Base-by-base conservation (phyloP, 2,797 vertebrate genomes). In the Heteromormyrus szaboi region DNA sequence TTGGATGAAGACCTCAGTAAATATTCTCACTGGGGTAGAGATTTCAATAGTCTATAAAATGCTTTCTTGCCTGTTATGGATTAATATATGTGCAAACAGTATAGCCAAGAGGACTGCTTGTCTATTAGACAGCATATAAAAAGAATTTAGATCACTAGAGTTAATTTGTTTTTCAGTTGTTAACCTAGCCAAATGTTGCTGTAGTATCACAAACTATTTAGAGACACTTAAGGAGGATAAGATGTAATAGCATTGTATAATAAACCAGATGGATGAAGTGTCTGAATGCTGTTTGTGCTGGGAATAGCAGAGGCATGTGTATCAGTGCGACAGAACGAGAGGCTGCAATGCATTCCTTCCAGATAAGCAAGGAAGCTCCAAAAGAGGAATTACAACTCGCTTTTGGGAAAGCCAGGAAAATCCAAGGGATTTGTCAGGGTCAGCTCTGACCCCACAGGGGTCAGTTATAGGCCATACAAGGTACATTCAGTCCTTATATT, bases 1-100 rank as follows among this genome's bases (percentile, higher is more conserved):
- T 84, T 88, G 72, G 53, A 50, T 88, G 53, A 29, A 51, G 44
- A 83, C 53, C 41, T 84, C 79, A 65, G 53, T 46, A 59, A 48
- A 84, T 62, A 59, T 9, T 88, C 54, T 88, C 37, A 48, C 12
- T 2, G 41, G 53, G 17, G 76, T 22, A 48, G 53, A 3, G 54
- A 19, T 48, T 25, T 51, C 37, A 59, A 17, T 48, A 48, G 88
- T 6, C 48, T 81, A 76, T 46, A 50, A 51, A 56, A 54, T 76
- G 65, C 7, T 46, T 81, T 88, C 44, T 37, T 81, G 87, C 17
- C 37, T 59, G n/a, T 44, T 72, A 50, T 19, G 48, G 9, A 72
- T 29, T 37, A 11, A 81, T 81, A 81, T 81, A 81, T 22, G 76
- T 81, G 50, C 12, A 88, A 81, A 46, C 33, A 22, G 41, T 72